These are phyloP conservation scores for Pelusios castaneus DNA, from an alignment of 2,113 vertebrate genomes.

Conservation along the genomic window DNA sequence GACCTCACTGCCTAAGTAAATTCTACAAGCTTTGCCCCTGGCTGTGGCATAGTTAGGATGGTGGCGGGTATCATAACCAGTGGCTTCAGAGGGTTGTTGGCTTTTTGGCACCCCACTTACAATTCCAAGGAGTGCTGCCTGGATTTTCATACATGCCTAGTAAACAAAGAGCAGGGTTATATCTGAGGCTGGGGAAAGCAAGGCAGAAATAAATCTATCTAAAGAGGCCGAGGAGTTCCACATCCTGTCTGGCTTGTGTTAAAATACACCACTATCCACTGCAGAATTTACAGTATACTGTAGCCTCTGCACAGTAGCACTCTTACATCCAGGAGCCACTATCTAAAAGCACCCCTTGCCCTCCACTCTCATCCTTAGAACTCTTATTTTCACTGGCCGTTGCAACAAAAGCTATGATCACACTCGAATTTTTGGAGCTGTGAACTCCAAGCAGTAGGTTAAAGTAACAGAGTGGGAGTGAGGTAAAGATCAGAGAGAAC, in stretches of 20 bases:
- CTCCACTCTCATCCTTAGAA: not conserved
- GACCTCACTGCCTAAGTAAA: too few relatives aligned
- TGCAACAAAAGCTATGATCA: too few relatives aligned
- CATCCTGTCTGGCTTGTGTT: not conserved
- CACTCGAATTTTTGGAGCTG: not conserved
- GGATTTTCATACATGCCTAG: not conserved
- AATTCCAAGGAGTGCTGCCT: not conserved
- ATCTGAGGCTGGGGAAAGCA: not conserved
- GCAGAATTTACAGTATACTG: not conserved
- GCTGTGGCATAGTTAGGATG: not conserved
- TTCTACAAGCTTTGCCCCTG: not conserved
- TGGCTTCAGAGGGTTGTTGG: not conserved
- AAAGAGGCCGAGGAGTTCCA: not conserved
- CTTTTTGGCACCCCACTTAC: not conserved
- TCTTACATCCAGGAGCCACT: not conserved
- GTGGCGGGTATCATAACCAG: not conserved
- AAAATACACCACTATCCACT: not conserved
- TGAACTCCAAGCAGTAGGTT: not conserved
- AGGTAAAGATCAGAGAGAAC: not conserved
- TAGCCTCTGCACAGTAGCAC: not conserved
- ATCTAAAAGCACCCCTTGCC: not conserved
- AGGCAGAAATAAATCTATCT: not conserved
- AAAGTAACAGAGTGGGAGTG: not conserved
- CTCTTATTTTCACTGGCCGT: too few relatives aligned
- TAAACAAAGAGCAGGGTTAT: not conserved